Conservation (phyloP, 2,797 vertebrate genomes). For the Alectoris magna region DNA sequence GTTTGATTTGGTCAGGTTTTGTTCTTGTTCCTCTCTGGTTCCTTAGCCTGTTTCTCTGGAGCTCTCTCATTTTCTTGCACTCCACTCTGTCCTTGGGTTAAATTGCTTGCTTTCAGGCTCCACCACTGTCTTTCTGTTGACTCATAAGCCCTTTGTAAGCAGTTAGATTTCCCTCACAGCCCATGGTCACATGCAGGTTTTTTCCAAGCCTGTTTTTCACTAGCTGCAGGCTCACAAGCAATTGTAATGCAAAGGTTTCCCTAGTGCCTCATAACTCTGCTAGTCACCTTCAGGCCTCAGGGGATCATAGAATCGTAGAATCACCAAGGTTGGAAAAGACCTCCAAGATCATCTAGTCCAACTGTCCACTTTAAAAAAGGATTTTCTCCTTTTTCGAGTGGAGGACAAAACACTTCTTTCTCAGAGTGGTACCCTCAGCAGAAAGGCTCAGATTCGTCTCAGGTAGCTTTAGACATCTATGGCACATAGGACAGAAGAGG, state of each 20-base stretch:
- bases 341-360: no score
- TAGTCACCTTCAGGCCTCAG: background rate
- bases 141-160: background rate
- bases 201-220: background rate
- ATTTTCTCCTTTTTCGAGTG: background rate
- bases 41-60: background rate
- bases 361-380: background rate
- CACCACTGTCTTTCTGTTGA: background rate
- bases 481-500: background rate
- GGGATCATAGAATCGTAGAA: background rate
- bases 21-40: background rate
- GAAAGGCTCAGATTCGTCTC: background rate
- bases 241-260: background rate
- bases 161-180: constrained; percentile 6
- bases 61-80: background rate
- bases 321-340: no score
- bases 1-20: background rate
- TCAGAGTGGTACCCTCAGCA: rapidly evolving
- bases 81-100: background rate
- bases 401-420: background rate
- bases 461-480: background rate
- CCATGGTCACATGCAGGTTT: background rate
- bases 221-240: background rate
- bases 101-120: background rate
- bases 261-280: background rate